Conservation (phyloP, 2,797 vertebrate species). For the Sitta carolinensis region DNA sequence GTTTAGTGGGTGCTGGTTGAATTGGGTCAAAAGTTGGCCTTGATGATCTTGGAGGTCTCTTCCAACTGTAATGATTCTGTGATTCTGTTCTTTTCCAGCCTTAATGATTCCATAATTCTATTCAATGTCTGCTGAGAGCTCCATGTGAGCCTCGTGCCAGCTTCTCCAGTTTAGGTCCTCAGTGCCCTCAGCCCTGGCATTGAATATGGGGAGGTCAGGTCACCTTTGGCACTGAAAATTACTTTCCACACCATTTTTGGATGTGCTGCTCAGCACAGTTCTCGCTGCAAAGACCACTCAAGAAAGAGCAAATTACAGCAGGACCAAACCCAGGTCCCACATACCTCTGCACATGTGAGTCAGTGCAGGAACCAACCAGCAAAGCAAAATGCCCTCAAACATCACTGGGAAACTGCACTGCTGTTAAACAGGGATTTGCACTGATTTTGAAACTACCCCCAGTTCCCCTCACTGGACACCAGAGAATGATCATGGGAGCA, state of each 20-base stretch:
- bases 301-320: not conserved
- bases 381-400: not conserved
- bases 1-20: not conserved
- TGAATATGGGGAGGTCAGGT: not conserved
- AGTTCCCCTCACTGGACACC: not conserved
- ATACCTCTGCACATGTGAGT: not conserved
- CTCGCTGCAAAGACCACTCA: not conserved
- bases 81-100: not conserved
- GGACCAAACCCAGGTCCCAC: fast-evolving
- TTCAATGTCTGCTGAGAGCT: not conserved
- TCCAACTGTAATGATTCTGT: not conserved
- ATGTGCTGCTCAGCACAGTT: not conserved
- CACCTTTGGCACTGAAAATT: not conserved
- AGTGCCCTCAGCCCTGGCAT: not conserved
- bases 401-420: not conserved
- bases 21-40: not conserved
- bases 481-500: not conserved
- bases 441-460: not conserved
- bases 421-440: not conserved
- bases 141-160: not conserved
- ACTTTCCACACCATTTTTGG: not conserved
- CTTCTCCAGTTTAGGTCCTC: fast-evolving
- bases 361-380: not conserved
- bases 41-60: not conserved
- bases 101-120: not conserved